These are phyloP conservation scores for Paraescarpia echinospica DNA, from an alignment of 1,140 invertebrate species.

Conservation along the genomic window DNA sequence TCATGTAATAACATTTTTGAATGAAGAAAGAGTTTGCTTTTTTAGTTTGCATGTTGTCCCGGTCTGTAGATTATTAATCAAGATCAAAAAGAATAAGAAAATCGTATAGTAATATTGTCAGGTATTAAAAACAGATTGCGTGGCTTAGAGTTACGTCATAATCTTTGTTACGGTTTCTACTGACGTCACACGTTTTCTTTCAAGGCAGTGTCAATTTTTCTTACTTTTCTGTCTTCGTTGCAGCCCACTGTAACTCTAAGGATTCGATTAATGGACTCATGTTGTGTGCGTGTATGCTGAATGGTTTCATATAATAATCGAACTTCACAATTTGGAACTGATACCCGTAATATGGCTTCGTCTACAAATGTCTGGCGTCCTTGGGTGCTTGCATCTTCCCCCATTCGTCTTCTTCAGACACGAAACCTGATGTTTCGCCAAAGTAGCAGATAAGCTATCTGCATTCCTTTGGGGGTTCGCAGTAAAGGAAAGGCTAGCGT, in stretches of 20 bases:
- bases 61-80: too few relatives aligned
- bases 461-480: background rate
- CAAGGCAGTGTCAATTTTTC: too few relatives aligned
- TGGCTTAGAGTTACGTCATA: background rate
- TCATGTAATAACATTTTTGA: background rate
- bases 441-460: background rate
- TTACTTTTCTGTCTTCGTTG: too few relatives aligned
- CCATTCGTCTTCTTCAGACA: background rate
- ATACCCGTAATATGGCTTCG: too few relatives aligned
- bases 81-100: background rate
- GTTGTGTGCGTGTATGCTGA: too few relatives aligned
- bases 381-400: background rate
- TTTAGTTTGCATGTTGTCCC: background rate
- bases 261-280: background rate
- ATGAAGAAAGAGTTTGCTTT: background rate
- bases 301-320: too few relatives aligned
- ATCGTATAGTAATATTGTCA: background rate
- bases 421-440: background rate
- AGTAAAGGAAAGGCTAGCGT: background rate
- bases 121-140: background rate
- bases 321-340: too few relatives aligned
- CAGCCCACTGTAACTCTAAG: background rate
- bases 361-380: background rate
- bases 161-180: background rate
- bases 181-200: background rate